Base-by-base conservation (phyloP, 2,888 invertebrate genomes). In the Teleogryllus oceanicus region DNA sequence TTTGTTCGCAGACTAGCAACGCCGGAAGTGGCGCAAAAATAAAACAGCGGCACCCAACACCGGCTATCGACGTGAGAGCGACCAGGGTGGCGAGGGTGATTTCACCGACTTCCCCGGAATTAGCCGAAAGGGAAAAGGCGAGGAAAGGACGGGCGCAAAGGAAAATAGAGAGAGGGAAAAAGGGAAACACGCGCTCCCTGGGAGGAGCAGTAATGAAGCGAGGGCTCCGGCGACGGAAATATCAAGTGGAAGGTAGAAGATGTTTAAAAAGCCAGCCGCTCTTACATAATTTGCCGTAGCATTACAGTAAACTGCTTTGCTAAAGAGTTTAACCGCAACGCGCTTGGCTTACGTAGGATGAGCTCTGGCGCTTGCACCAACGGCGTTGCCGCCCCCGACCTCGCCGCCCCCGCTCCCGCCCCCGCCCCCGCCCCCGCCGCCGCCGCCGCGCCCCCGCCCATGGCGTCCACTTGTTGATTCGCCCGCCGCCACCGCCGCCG, bases 361-460 rank as follows among this genome's bases (percentile, higher is more conserved):
- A 62, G 62, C 62, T 18, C 62, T 62, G 62, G 16, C 62, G 62
- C n/a, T 62, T 13, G 16, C 62, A n/a, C n/a, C 62, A n/a, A 13
- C 62, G 13, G 16, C 62, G 62, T 62, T 62, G 62, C 62, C 62
- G 13, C 62, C 62, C 13, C 16, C 62, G n/a, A 62, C 16, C 37
- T 37, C 62, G 62, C 62, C 62, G 13, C 62, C 62, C 62, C 62
- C 13, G 62, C 62, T 62, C 13, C 13, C 62, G 16, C n/a, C 62
- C 62, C 62, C 62, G 13, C 62, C 21, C 21, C 21, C 21, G 21
- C 21, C 21, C 21, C 21, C 21, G 16, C 62, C n/a, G n/a, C 74
- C 80, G 50, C 78, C 80, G 79, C 80, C 81, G 80, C 80, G 80
- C 80, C 82, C 81, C 87, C 16, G 18, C 78, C 51, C 78, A 16